These are phyloP conservation scores for Hystrix brachyura DNA, from an alignment of 2,113 vertebrate species.

Conservation along the genomic window DNA sequence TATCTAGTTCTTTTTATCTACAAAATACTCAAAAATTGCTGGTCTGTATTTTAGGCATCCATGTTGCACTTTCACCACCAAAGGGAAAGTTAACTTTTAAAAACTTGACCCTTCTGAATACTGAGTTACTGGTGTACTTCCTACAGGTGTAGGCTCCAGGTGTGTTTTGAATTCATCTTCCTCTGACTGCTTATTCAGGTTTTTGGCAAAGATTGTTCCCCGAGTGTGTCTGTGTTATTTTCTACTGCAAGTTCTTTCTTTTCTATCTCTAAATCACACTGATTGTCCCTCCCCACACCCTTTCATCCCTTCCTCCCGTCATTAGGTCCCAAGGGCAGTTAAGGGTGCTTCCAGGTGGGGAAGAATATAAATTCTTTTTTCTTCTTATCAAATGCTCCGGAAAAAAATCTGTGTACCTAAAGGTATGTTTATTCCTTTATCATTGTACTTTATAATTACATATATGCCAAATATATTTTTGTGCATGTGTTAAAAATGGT, in stretches of 20 bases:
- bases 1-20: not conserved
- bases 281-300: not conserved
- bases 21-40: not conserved
- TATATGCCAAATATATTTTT: conserved; percentile 10
- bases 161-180: conserved; percentile 17
- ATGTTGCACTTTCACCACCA: not conserved
- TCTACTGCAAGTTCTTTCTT: not conserved
- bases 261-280: not conserved
- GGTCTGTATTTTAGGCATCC: not conserved
- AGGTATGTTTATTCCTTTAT: conserved; percentile 7
- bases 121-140: not conserved
- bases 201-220: not conserved
- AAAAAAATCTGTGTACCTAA: not conserved
- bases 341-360: not conserved
- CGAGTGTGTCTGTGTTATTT: not conserved
- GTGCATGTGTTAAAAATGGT: conserved; percentile 24
- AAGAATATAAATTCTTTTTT: conserved; percentile 9
- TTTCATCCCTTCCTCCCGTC: not conserved
- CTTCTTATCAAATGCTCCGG: not conserved
- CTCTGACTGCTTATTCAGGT: not conserved
- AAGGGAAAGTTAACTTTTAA: not conserved
- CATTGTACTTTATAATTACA: conserved; percentile 16
- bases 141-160: not conserved
- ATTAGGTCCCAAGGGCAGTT: not conserved
- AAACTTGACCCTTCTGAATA: not conserved